A percentile compares a stretch with the other conserved stretches of the same genome.
Conservation (phyloP, 2,888 invertebrate genomes). For the Luperina testacea region DNA sequence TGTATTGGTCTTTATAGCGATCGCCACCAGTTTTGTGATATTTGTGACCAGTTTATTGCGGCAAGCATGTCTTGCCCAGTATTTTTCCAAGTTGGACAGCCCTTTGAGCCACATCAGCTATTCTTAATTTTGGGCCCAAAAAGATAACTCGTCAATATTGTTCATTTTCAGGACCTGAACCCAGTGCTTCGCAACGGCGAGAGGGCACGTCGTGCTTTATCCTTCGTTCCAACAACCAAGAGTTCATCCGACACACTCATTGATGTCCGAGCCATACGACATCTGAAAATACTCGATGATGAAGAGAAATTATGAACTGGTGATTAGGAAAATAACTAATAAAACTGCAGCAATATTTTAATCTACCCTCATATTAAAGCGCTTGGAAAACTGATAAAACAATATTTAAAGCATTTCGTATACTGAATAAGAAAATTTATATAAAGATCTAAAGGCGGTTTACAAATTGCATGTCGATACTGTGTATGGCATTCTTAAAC, state of each 20-base stretch:
- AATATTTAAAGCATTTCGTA: background rate
- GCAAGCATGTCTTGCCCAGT: too few species aligned
- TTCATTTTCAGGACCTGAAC: conserved; percentile 82
- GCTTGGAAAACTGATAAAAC: conserved; percentile 14
- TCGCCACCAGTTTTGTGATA: background rate
- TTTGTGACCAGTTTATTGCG: background rate
- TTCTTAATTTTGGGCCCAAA: background rate
- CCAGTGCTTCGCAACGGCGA: conserved; percentile 90
- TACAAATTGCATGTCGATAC: background rate
- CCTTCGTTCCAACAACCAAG: conserved; percentile 92
- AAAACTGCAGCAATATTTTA: conserved; percentile 35
- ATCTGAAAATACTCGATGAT: conserved; percentile 82
- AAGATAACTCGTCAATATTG: background rate
- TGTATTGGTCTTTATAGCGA: background rate
- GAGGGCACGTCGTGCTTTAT: conserved; percentile 91
- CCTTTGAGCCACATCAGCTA: background rate
- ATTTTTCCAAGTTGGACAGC: background rate
- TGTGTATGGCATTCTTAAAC: background rate
- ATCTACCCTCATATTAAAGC: conserved; percentile 7
- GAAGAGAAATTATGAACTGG: conserved; percentile 78
- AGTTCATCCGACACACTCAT: conserved; percentile 88
- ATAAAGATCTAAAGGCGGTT: conserved; percentile 1
- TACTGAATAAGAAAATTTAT: background rate
- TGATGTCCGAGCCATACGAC: conserved; percentile 84
- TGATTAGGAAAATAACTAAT: background rate